Conservation (phyloP, 2,888 invertebrate genomes). For the Tinea trinotella region DNA sequence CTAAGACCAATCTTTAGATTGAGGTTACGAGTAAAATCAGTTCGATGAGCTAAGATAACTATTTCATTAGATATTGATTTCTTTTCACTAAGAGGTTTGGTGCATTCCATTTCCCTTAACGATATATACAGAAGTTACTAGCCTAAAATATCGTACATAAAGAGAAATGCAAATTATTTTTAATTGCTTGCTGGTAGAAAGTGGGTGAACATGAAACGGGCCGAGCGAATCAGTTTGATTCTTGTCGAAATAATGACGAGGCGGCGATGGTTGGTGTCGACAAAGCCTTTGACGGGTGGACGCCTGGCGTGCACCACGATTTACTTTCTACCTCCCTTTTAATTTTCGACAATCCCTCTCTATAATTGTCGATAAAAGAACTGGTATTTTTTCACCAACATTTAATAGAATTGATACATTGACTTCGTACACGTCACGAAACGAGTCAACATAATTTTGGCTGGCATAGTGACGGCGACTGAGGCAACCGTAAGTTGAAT, state of each 20-base stretch:
- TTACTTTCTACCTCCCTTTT: constrained; percentile 2
- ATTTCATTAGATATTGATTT: too few relatives aligned
- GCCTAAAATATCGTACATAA: constrained; percentile 42
- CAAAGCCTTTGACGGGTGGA: constrained; percentile 2
- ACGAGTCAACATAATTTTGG: too few relatives aligned
- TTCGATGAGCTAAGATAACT: too few relatives aligned
- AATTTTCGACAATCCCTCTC: not conserved
- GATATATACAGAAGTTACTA: constrained; percentile 26
- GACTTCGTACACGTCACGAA: too few relatives aligned
- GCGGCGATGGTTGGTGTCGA: constrained; percentile 23
- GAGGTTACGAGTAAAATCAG: too few relatives aligned
- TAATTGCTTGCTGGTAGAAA: constrained; percentile 69
- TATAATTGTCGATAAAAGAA: too few relatives aligned
- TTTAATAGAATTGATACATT: too few relatives aligned
- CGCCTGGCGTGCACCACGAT: not conserved
- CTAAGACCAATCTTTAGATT: too few relatives aligned
- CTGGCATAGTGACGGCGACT: too few relatives aligned
- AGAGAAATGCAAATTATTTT: constrained; percentile 67
- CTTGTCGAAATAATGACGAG: constrained; percentile 53
- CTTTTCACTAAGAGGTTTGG: too few relatives aligned
- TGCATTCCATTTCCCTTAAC: not conserved
- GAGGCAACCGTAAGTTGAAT: too few relatives aligned
- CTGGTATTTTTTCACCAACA: not conserved
- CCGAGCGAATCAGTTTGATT: constrained; percentile 45
- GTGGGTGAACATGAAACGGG: constrained; percentile 59